Evolutionary conservation across 2,797 vertebrate genomes (phyloP), one percentile per base, ranked within the genome.

Genomic region (Syndactyla subalaris): DNA sequence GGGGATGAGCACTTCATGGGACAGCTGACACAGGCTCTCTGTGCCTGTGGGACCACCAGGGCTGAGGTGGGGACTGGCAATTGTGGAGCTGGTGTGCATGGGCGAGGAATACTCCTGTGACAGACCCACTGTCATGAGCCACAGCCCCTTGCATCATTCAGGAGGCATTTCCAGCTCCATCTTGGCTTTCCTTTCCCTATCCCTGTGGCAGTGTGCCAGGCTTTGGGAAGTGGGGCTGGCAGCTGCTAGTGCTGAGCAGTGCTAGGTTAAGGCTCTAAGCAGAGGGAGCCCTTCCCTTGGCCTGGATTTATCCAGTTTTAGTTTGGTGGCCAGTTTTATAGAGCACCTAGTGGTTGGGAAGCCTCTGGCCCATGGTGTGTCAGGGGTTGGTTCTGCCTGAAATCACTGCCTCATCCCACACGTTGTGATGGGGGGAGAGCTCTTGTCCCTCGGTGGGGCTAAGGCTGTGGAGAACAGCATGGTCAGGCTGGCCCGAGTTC

Each of bases 111-210:
- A n/a, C 14, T 63, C 27, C 10, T 12, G 66, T 18, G 61, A 45
- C 0, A 0, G 65, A 18, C 38, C 49, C 12, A 2, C 43, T 29
- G 5, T 24, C 2, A 1, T 4, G 48, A 63, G 48, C 74, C 5
- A 14, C 12, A n/a, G 76, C 39, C 39, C 14, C 43, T 70, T 0
- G 0, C 3, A 3, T 68, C 0, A 4, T 0, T 6, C 15, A 2
- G 46, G 61, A 61, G 41, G 46, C 34, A 10, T 87, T 87, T 75
- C 48, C 48, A 85, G 67, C 85, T 67, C 62, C 11, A 2, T 67
- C 73, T 46, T 43, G 54, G 20, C 34, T 70, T 70, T 79, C 34
- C 7, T 88, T 84, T 82, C 46, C 24, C 22, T 8, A 12, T 27
- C 43, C 39, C 17, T 0, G 1, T 13, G 71, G 70, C 57, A 6